Percentiles rank a stretch among this genome's conserved stretches.
These are phyloP conservation scores for Apogon talboti DNA, from an alignment of 2,797 vertebrate genomes.

Conservation along the genomic window DNA sequence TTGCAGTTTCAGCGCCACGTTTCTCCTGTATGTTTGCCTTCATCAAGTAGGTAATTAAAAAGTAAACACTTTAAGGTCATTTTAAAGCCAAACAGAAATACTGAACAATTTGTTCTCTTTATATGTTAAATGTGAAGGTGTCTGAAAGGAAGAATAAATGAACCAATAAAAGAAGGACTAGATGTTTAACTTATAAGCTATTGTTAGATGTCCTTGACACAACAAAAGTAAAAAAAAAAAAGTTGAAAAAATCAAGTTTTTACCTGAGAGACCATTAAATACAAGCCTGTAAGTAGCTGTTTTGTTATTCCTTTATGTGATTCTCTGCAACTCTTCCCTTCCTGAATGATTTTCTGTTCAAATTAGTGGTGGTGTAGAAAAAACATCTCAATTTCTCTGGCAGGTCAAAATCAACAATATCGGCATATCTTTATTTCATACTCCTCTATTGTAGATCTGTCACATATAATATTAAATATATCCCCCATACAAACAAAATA, in stretches of 20 bases:
- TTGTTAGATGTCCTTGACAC: slow-evolving; percentile 22
- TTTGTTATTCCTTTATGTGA: slow-evolving; percentile 45
- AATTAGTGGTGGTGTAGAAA: slow-evolving; percentile 58
- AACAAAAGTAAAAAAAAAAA: not conserved
- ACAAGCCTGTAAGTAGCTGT: slow-evolving; percentile 18
- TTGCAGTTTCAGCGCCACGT: slow-evolving; percentile 20
- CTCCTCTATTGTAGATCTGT: not conserved
- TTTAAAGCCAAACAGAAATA: slow-evolving; percentile 41
- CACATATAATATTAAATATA: slow-evolving; percentile 6
- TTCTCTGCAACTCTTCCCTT: slow-evolving; percentile 53
- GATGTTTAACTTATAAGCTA: slow-evolving; percentile 33
- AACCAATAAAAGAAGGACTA: slow-evolving; percentile 30
- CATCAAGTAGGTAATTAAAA: slow-evolving; percentile 41
- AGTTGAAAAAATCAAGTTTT: slow-evolving; percentile 14
- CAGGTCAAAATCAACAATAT: slow-evolving; percentile 12
- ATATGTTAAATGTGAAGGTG: slow-evolving; percentile 18
- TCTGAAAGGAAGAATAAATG: slow-evolving; percentile 24
- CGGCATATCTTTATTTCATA: not conserved
- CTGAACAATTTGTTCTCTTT: slow-evolving; percentile 45
- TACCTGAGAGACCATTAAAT: slow-evolving; percentile 20
- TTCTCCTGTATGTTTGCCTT: slow-evolving; percentile 22
- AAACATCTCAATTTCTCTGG: slow-evolving; percentile 64
- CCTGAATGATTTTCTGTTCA: slow-evolving; percentile 57
- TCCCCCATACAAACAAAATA: not conserved
- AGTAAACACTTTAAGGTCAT: slow-evolving; percentile 36